Evolutionary conservation across 2,113 vertebrate species (phyloP), one percentile per base, ranked within the genome.

Genomic region (Osmerus mordax): DNA sequence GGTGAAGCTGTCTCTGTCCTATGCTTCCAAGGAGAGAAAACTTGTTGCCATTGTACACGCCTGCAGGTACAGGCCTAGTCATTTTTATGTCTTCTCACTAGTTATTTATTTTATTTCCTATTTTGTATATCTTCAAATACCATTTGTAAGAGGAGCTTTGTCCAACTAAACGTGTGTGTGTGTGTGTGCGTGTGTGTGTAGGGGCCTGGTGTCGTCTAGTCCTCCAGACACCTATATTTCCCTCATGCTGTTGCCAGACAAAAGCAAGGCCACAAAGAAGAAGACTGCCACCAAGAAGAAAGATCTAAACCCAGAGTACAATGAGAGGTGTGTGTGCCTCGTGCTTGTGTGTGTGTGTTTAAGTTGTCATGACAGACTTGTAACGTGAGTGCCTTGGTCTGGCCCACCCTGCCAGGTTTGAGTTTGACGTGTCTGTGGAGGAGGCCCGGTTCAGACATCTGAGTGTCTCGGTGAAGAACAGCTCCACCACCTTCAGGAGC

Each of bases 231-330:
- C 92, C 65, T 97, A 96, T 0, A 91, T 97, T 15, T 96, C 95
- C 2, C 84, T 95, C 73, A 81, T 92, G 78, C 92, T 98, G 70
- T 89, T 94, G 56, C 95, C 95, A 2, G 95, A 98, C 86, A 96
- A 94, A 87, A 93, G 80, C 84, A 94, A 94, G 13, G 78, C 90
- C 79, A 93, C 92, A 70, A 98, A 97, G 88, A 93, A 83, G 83
- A 97, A 96, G 88, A 98, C 95, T 0, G 86, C 88, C 0, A 91
- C 94, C 55, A 96, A 94, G 87, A 96, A 92, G 82, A 92, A 80
- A 82, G 94, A 93, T n/a, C 71, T 90, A 7, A 94, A 92, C 75
- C 96, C 96, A 0, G 94, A 97, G 56, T 98, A 91, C 76, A 95
- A 90, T 3, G 96, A 97, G 74, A 94, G 90, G 87, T 88, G 69